A percentile compares a stretch with the other conserved stretches of the same genome.
These are phyloP conservation scores for Archips crataeganus DNA, from an alignment of 2,888 invertebrate genomes.

Conservation along the genomic window DNA sequence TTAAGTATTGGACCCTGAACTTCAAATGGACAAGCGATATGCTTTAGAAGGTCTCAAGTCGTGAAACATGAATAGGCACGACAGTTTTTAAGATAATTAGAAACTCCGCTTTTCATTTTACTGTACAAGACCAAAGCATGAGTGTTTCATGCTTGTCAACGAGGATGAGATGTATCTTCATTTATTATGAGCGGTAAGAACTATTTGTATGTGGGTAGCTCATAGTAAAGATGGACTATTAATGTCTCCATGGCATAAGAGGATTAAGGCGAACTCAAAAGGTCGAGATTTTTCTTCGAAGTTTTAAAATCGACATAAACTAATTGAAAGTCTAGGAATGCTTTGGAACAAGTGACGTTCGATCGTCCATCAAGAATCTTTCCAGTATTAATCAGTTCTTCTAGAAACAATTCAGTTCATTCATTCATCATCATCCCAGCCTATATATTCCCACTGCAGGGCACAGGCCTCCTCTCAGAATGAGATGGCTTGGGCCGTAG, in stretches of 20 bases:
- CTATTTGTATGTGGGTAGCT: neutral
- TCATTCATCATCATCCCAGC: too few relatives aligned
- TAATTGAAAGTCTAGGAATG: neutral
- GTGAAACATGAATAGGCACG: too few relatives aligned
- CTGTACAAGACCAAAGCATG: neutral
- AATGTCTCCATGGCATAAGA: neutral
- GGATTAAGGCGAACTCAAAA: constrained; percentile 16
- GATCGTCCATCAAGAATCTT: too few relatives aligned
- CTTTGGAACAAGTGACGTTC: neutral
- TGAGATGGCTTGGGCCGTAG: too few relatives aligned
- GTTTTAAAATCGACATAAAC: neutral
- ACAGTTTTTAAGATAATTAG: too few relatives aligned
- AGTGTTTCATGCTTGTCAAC: constrained; percentile 8
- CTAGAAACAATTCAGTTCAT: too few relatives aligned
- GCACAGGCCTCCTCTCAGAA: too few relatives aligned
- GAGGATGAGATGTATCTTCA: neutral
- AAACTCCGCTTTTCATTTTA: neutral
- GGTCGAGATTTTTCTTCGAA: neutral
- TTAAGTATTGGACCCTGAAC: too few relatives aligned
- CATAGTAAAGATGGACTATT: neutral
- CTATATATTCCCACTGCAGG: too few relatives aligned
- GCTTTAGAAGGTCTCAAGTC: too few relatives aligned
- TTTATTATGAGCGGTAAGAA: constrained; percentile 18
- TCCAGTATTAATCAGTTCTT: too few relatives aligned
- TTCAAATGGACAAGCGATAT: too few relatives aligned